A percentile compares a stretch with the other conserved stretches of the same genome.
phyloP scores from a whole-genome alignment of 2,797 vertebrate genomes.

The Aphelocoma californica region DNA sequence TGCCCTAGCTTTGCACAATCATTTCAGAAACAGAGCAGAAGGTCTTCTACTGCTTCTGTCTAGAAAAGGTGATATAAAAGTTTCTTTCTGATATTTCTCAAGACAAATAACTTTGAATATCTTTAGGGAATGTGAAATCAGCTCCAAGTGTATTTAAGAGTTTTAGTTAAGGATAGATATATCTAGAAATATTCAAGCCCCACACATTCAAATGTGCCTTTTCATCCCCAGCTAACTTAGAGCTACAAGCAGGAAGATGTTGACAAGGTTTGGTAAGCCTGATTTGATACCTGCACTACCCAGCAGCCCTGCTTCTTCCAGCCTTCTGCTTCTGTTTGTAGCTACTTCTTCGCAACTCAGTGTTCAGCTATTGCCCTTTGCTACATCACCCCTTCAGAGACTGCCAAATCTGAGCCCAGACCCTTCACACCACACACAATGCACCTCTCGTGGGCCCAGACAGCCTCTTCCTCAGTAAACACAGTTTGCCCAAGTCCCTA shows the following conservation, averaged over 20 bases:
- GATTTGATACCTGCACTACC: background rate
- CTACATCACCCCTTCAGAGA: background rate
- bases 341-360: background rate
- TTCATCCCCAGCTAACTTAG: background rate
- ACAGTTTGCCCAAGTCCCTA: background rate
- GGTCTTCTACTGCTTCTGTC: background rate
- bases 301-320: background rate
- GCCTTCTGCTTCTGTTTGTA: background rate
- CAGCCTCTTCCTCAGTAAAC: background rate
- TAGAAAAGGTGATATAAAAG: background rate
- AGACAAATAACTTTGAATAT: background rate
- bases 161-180: background rate
- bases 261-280: background rate
- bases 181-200: background rate
- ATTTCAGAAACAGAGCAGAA: background rate
- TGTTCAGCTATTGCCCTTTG: background rate
- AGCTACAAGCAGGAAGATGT: background rate
- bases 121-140: background rate
- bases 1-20: background rate
- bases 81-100: background rate
- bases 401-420: background rate
- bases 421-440: rapidly evolving
- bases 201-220: background rate
- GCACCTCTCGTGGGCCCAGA: background rate
- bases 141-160: background rate